phyloP scores from a whole-genome alignment of 2,113 vertebrate species.

The Mustela nigripes region DNA sequence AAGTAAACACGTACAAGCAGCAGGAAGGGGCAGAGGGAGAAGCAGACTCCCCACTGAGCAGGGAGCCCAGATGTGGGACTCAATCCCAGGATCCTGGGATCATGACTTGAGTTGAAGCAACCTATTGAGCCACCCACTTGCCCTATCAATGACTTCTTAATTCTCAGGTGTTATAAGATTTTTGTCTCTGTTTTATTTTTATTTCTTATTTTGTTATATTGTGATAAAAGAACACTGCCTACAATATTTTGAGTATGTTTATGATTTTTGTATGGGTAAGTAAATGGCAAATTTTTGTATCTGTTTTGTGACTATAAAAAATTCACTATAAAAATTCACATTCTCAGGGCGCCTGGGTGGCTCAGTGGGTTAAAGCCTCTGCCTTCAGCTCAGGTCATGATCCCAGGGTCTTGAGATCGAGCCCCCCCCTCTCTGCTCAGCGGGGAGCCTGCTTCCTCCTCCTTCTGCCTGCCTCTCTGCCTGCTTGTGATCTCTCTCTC shows the following conservation, averaged over 20 bases:
- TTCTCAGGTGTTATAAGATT: background rate
- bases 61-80: no score
- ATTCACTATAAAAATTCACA: background rate
- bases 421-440: no score
- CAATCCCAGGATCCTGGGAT: background rate
- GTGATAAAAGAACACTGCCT: background rate
- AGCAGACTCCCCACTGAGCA: background rate
- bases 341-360: background rate
- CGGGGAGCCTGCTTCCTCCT: no score
- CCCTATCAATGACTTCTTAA: conserved; percentile 7
- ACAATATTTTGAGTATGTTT: background rate
- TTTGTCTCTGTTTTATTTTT: conserved; percentile 50
- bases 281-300: background rate
- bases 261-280: background rate
- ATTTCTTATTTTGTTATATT: background rate
- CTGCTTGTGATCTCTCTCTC: no score
- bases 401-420: no score
- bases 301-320: background rate
- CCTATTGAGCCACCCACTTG: no score
- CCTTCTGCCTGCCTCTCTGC: no score
- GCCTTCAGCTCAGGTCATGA: no score
- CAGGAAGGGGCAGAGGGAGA: background rate
- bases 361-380: no score
- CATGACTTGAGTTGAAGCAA: no score
- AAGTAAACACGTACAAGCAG: no score